Conservation (phyloP, 2,113 vertebrate genomes). For the Benitochromis conjunctus region DNA sequence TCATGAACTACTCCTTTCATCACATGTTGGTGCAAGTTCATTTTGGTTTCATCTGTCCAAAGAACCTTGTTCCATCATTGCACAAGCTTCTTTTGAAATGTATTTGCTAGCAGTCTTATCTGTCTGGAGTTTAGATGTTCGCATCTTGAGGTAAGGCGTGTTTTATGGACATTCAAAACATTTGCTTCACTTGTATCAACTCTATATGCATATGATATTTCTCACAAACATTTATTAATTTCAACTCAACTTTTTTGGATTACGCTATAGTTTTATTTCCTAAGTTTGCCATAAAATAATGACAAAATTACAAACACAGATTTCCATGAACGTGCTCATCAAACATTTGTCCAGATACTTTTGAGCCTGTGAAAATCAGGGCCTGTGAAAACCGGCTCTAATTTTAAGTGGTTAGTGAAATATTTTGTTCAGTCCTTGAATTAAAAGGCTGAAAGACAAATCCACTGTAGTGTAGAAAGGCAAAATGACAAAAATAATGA, state of each 20-base stretch:
- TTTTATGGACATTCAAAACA: neutral
- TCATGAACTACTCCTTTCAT: neutral
- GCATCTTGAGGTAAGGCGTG: accelerated
- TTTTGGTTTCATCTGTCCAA: neutral
- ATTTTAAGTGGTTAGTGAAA: neutral
- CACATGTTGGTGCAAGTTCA: neutral
- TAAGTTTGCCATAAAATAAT: neutral
- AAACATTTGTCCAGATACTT: neutral
- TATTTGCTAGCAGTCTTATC: neutral
- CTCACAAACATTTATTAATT: neutral
- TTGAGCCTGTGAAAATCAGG: neutral
- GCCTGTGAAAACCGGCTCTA: neutral
- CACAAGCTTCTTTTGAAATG: neutral
- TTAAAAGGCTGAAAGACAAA: neutral
- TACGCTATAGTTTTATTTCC: neutral
- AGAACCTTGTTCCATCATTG: neutral
- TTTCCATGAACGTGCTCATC: neutral
- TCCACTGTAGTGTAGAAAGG: neutral
- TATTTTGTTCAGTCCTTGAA: neutral
- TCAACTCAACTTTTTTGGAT: neutral
- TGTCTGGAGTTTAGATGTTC: neutral
- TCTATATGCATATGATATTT: neutral
- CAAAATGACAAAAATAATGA: neutral
- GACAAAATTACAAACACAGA: neutral
- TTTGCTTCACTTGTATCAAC: neutral